Evolutionary conservation across 2,888 invertebrate genomes (phyloP).

Genomic region (Drosophila nr. perissopoda): DNA sequence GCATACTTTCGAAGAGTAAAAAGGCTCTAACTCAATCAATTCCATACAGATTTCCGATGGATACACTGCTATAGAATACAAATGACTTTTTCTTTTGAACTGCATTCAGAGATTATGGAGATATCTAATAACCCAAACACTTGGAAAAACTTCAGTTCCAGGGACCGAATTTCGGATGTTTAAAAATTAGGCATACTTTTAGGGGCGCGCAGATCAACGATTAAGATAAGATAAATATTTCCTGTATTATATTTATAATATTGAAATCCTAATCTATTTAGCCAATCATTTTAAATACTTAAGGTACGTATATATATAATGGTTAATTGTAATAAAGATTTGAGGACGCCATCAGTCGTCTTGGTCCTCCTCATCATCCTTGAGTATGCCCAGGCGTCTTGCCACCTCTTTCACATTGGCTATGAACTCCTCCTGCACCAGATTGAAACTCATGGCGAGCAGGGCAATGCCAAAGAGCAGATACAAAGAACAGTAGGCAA

Average conservation of each 20-base stretch:
- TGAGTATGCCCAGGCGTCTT: constrained; percentile 94
- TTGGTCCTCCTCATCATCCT: constrained; percentile 88
- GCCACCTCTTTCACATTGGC: constrained; percentile 94
- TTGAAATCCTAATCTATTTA: neutral
- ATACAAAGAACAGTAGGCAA: constrained; percentile 96
- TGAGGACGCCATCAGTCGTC: constrained; percentile 72
- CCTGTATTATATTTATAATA: constrained; percentile 6
- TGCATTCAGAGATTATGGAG: neutral
- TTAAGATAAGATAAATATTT: neutral
- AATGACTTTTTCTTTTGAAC: neutral
- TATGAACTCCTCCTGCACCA: constrained; percentile 97
- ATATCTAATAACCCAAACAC: too few species aligned
- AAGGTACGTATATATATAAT: neutral
- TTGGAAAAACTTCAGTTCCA: too few species aligned
- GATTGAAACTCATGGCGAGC: constrained; percentile 97
- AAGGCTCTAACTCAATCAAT: neutral
- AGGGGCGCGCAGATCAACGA: neutral
- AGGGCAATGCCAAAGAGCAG: constrained; percentile 97
- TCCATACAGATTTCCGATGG: neutral
- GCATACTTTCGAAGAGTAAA: neutral
- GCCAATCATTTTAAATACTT: constrained; percentile 8
- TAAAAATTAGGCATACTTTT: neutral
- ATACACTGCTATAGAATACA: neutral
- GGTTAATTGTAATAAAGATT: neutral
- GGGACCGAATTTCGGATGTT: too few species aligned